Evolutionary conservation across 2,113 vertebrate species (phyloP).

Genomic region (Chaetodon auriga): DNA sequence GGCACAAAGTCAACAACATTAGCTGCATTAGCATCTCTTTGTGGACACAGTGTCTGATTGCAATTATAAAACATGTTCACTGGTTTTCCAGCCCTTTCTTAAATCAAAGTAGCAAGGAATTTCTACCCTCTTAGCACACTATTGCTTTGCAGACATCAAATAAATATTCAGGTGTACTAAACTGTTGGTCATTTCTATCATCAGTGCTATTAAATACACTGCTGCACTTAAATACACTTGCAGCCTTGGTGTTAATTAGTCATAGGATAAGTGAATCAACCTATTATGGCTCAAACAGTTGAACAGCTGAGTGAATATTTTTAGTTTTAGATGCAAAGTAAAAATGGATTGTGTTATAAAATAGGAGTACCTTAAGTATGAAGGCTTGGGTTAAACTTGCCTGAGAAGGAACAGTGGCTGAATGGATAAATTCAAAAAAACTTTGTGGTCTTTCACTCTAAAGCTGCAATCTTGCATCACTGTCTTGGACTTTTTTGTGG

Average conservation of each 20-base stretch:
- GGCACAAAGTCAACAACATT: no score
- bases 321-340: background rate
- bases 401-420: background rate
- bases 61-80: no score
- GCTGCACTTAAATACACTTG: background rate
- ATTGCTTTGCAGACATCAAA: background rate
- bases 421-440: background rate
- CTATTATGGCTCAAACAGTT: background rate
- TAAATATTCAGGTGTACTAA: background rate
- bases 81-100: no score
- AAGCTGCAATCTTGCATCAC: conserved; percentile 50
- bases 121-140: background rate
- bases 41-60: no score
- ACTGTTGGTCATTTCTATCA: background rate
- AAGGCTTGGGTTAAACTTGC: background rate
- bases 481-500: conserved; percentile 31
- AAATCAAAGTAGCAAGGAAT: no score
- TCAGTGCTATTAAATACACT: background rate
- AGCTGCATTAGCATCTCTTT: no score
- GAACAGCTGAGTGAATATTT: background rate
- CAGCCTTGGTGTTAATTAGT: background rate
- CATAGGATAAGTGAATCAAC: background rate
- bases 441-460: conserved; percentile 35
- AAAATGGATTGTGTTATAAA: background rate
- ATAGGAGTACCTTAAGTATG: background rate